phyloP scores from a whole-genome alignment of 1,140 invertebrate species.

The Aphis craccivora region DNA sequence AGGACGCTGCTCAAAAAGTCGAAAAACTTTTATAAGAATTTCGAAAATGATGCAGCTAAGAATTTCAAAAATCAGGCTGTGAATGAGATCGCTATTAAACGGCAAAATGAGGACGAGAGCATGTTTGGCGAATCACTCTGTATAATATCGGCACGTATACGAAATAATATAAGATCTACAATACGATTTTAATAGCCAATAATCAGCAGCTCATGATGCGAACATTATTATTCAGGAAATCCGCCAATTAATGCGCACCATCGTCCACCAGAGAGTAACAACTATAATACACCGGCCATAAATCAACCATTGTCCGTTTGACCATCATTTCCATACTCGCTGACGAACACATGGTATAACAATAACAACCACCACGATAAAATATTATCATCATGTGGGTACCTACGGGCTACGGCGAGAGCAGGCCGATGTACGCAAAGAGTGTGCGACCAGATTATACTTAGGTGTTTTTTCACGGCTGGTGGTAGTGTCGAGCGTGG shows the following conservation, averaged over 20 bases:
- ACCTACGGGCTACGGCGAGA: background rate
- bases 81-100: no score
- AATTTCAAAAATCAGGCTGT: no score
- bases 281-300: background rate
- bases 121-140: no score
- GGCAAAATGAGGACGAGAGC: no score
- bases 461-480: conserved; percentile 14
- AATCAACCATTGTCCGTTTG: background rate
- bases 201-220: background rate
- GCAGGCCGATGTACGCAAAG: background rate
- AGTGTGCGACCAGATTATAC: background rate
- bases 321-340: background rate
- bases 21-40: no score
- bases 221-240: conserved; percentile 10
- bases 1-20: no score
- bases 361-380: background rate
- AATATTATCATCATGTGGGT: background rate
- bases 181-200: conserved; percentile 12
- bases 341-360: background rate
- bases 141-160: background rate
- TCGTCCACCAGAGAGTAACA: background rate
- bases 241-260: background rate
- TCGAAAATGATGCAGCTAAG: no score
- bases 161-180: background rate
- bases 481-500: no score